Evolutionary conservation across 53 echinoderm and acorn worm species (phyloP).

Genomic region (Glandiceps talaboti): DNA sequence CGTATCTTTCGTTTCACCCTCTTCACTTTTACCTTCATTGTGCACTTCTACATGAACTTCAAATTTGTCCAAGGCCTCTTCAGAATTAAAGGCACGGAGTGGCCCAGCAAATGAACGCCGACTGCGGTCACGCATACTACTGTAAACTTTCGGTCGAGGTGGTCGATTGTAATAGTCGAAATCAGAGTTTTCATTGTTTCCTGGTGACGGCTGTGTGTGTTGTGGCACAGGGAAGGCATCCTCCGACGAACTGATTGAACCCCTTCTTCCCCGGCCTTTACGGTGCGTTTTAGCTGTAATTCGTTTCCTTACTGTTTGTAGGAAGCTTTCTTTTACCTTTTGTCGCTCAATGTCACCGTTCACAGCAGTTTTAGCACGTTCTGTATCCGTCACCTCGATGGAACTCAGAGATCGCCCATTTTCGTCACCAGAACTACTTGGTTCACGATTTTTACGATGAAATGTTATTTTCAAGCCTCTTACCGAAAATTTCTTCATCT

Average conservation of each 20-base stretch:
- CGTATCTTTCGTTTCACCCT: background rate
- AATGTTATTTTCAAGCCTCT: background rate
- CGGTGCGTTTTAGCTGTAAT: background rate
- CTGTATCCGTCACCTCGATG: background rate
- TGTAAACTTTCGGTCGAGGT: background rate
- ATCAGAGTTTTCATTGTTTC: background rate
- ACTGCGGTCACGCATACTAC: background rate
- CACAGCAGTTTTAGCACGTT: background rate
- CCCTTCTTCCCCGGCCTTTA: background rate
- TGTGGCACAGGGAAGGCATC: constrained; percentile 1
- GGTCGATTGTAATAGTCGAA: background rate
- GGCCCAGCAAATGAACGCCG: background rate
- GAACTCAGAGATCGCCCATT: background rate
- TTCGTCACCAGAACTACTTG: background rate
- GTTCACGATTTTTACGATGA: background rate
- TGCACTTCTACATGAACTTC: background rate
- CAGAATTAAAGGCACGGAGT: background rate
- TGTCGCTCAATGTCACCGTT: background rate
- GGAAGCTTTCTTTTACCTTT: background rate
- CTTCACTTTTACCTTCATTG: background rate
- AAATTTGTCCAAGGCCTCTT: background rate
- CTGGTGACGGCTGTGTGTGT: background rate
- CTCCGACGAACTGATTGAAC: background rate
- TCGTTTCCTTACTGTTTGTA: background rate
- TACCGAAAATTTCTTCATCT: background rate